Percentiles rank a stretch among this genome's conserved stretches.
phyloP scores from a whole-genome alignment of 1,140 invertebrate species.

The Phortica variegata region DNA sequence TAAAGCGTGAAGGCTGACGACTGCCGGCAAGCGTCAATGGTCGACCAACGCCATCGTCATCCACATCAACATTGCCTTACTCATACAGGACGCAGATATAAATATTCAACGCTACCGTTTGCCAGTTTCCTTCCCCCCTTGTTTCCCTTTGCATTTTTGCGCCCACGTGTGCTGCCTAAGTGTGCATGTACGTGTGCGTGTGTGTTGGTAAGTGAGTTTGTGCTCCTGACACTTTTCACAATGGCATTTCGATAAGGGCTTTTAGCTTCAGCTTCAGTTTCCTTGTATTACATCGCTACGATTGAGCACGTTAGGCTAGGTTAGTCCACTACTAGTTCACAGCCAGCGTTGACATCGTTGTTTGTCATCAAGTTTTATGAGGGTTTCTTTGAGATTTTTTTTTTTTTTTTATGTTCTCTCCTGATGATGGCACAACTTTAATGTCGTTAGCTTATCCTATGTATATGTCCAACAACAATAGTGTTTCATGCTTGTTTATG shows the following conservation, averaged over 20 bases:
- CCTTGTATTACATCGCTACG: slow-evolving; percentile 1
- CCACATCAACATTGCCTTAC: no score
- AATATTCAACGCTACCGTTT: slow-evolving; percentile 21
- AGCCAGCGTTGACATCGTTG: slow-evolving; percentile 13
- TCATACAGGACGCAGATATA: slow-evolving; percentile 12
- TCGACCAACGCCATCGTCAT: no score
- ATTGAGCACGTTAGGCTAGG: no score
- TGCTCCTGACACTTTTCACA: slow-evolving; percentile 28
- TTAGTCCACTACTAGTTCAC: no score
- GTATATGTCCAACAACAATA: slow-evolving; percentile 23
- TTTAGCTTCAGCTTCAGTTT: slow-evolving; percentile 19
- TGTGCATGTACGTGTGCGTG: no score
- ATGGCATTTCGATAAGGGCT: background rate
- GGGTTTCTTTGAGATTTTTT: slow-evolving; percentile 15
- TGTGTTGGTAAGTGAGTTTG: slow-evolving; percentile 14
- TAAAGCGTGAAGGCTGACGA: slow-evolving; percentile 55
- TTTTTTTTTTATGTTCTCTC: slow-evolving; percentile 24
- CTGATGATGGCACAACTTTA: background rate
- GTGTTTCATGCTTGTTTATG: slow-evolving; percentile 33
- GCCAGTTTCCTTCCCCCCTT: slow-evolving; percentile 31
- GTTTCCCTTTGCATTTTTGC: slow-evolving; percentile 45
- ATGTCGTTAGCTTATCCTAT: no score
- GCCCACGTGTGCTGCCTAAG: no score
- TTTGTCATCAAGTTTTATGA: slow-evolving; percentile 47
- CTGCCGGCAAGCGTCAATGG: slow-evolving; percentile 10